A percentile compares a stretch with the other conserved stretches of the same genome.
phyloP scores from a whole-genome alignment of 2,113 vertebrate species.

The Hyperopisus bebe region DNA sequence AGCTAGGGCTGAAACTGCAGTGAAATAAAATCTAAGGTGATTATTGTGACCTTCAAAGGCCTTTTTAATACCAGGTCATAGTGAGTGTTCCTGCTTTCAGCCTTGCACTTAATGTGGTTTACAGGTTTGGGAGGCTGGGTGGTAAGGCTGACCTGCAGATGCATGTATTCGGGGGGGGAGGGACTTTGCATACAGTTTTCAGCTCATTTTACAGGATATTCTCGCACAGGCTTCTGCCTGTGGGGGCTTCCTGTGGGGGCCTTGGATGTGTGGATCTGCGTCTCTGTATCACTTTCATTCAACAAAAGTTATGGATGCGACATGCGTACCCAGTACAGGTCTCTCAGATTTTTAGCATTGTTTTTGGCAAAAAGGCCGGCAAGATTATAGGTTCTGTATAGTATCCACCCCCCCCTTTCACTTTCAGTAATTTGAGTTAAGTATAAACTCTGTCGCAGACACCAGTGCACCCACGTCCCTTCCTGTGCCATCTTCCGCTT shows the following conservation, averaged over 20 bases:
- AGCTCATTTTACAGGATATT: background rate
- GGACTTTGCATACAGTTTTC: background rate
- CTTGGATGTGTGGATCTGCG: background rate
- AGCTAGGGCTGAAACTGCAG: background rate
- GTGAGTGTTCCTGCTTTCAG: background rate
- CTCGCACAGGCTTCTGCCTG: background rate
- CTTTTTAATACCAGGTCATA: background rate
- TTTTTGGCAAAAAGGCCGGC: slow-evolving; percentile 43
- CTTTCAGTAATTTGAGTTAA: slow-evolving; percentile 43
- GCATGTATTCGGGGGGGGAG: background rate
- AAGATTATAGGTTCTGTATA: slow-evolving; percentile 45
- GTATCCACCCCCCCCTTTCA: slow-evolving; percentile 31
- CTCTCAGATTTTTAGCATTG: slow-evolving; percentile 26
- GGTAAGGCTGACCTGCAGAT: background rate
- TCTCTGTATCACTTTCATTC: background rate
- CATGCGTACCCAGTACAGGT: background rate
- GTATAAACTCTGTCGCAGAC: slow-evolving; percentile 35
- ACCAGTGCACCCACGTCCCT: slow-evolving; percentile 43
- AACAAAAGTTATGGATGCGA: background rate
- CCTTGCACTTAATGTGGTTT: background rate
- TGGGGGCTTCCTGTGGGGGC: background rate
- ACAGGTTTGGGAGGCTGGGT: background rate
- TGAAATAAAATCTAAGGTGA: background rate
- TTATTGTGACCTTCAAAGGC: background rate
- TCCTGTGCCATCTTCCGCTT: slow-evolving; percentile 38